phyloP scores from a whole-genome alignment of 2,888 invertebrate genomes.

The Drosophila setosimentum region DNA sequence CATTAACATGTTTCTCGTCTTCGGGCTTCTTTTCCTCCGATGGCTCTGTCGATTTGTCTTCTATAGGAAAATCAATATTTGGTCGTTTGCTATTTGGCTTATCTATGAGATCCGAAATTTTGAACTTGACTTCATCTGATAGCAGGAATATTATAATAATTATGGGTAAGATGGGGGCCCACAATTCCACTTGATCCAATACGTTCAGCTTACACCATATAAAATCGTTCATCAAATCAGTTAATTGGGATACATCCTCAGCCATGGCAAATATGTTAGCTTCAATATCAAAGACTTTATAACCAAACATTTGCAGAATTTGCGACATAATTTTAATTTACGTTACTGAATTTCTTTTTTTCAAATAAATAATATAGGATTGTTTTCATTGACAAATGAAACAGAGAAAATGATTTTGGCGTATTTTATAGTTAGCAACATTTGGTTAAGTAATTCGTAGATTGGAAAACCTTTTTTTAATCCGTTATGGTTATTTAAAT shows the following conservation, averaged over 20 bases:
- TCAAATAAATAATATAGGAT: background rate
- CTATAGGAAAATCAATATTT: background rate
- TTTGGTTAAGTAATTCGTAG: background rate
- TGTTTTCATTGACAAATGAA: background rate
- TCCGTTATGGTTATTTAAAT: background rate
- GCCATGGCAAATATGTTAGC: conserved; percentile 46
- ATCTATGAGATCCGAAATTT: background rate
- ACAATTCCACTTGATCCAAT: conserved; percentile 25
- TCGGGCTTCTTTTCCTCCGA: background rate
- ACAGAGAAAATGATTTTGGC: background rate
- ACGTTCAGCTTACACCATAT: conserved; percentile 10
- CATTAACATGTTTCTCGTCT: background rate
- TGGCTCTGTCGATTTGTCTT: background rate
- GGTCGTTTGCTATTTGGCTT: background rate
- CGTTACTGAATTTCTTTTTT: conserved; percentile 2
- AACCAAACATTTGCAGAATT: conserved; percentile 21
- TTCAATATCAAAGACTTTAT: conserved; percentile 39
- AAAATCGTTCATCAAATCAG: conserved; percentile 23
- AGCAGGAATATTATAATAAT: background rate
- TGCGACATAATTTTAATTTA: conserved; percentile 38
- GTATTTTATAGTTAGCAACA: background rate
- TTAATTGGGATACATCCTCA: conserved; percentile 46
- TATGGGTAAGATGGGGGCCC: conserved; percentile 33
- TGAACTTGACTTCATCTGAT: background rate
- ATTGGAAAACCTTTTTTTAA: background rate